Percentiles rank a stretch among this genome's conserved stretches.
These are phyloP conservation scores for Magallana angulata DNA, from an alignment of 1,140 invertebrate species.

Conservation along the genomic window DNA sequence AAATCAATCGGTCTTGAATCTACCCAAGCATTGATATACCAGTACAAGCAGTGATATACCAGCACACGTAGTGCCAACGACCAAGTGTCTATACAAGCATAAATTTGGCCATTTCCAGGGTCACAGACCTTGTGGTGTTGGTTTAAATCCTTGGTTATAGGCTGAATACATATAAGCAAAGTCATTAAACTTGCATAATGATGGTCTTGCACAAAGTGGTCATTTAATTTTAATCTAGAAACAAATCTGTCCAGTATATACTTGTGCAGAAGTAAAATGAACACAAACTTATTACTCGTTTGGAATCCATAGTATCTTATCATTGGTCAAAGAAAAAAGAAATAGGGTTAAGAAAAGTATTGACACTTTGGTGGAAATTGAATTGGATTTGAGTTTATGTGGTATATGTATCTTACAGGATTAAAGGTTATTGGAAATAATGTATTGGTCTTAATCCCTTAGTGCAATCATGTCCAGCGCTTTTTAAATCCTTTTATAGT, in stretches of 20 bases:
- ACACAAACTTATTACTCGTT: neutral
- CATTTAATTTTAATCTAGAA: neutral
- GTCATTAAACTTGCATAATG: too few relatives aligned
- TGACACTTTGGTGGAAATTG: neutral
- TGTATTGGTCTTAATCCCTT: neutral
- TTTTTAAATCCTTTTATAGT: neutral
- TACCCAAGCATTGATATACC: too few relatives aligned
- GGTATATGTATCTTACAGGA: neutral
- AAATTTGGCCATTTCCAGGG: too few relatives aligned
- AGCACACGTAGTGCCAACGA: too few relatives aligned
- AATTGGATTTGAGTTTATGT: slow-evolving; percentile 21
- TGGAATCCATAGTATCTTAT: neutral
- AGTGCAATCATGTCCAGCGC: neutral
- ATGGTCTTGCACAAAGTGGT: neutral
- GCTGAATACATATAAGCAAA: too few relatives aligned
- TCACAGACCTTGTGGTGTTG: neutral
- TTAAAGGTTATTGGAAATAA: neutral
- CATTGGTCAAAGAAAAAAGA: neutral
- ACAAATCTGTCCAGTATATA: neutral
- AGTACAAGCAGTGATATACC: too few relatives aligned
- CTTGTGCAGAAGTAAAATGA: neutral
- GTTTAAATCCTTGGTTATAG: neutral
- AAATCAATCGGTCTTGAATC: too few relatives aligned
- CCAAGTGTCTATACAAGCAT: too few relatives aligned
- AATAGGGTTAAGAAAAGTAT: neutral